Conservation (phyloP, 2,113 vertebrate species). For the Xenopus borealis region DNA sequence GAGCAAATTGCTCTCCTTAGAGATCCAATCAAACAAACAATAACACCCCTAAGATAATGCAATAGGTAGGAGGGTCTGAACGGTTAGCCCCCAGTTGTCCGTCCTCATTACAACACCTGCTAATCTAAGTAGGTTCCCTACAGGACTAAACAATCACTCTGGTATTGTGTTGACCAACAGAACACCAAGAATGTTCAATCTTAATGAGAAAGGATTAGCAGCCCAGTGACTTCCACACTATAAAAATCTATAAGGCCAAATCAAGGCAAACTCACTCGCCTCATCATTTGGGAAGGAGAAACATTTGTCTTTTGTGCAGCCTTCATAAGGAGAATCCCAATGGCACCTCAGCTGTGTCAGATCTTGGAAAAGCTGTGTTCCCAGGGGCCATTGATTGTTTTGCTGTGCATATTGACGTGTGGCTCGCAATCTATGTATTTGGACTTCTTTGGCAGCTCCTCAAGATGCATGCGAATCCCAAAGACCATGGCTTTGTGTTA, state of each 20-base stretch:
- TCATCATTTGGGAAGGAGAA: neutral
- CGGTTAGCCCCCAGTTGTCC: constrained; percentile 54
- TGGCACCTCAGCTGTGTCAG: neutral
- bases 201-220: constrained; percentile 62
- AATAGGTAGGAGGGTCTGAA: constrained; percentile 53
- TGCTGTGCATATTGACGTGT: constrained; percentile 43
- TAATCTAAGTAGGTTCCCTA: constrained; percentile 60
- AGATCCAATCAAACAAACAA: constrained; percentile 55
- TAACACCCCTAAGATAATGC: constrained; percentile 53
- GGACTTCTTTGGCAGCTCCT: constrained; percentile 64
- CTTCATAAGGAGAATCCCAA: neutral
- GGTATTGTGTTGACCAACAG: constrained; percentile 59
- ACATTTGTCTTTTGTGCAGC: neutral
- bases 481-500: constrained; percentile 74
- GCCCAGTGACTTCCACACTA: constrained; percentile 52
- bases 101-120: constrained; percentile 65
- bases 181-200: constrained; percentile 53
- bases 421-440: constrained; percentile 10
- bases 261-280: constrained; percentile 24
- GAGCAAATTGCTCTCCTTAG: constrained; percentile 52
- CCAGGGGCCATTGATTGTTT: constrained; percentile 43
- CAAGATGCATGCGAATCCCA: constrained; percentile 67
- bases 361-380: neutral
- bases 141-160: constrained; percentile 57
- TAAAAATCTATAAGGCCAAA: constrained; percentile 54